These are phyloP conservation scores for Oncopeltus fasciatus DNA, from an alignment of 1,140 invertebrate species.

Conservation along the genomic window DNA sequence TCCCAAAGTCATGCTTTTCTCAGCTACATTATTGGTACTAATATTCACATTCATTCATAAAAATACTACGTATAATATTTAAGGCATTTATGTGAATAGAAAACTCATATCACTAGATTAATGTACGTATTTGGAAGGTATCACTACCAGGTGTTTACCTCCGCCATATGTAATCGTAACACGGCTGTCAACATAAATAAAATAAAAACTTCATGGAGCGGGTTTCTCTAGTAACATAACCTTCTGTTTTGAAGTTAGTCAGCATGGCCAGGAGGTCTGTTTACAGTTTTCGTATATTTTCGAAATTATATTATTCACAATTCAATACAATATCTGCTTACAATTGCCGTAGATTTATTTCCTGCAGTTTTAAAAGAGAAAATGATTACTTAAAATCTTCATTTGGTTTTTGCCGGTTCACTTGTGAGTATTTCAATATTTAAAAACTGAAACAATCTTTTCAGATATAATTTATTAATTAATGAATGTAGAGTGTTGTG, in stretches of 20 bases:
- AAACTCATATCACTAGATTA: background rate
- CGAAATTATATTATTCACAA: constrained; percentile 1
- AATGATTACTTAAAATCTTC: background rate
- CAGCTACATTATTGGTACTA: constrained; percentile 3
- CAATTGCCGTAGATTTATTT: background rate
- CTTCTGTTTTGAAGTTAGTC: background rate
- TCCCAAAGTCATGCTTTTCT: background rate
- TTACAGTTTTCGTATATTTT: background rate
- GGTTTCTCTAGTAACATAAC: background rate
- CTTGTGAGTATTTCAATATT: background rate
- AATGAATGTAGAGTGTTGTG: too few species aligned
- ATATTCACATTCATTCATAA: background rate
- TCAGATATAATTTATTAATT: too few species aligned
- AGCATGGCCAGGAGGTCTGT: background rate
- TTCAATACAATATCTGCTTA: background rate
- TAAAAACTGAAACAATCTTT: too few species aligned
- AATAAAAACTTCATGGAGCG: background rate
- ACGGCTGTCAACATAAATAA: constrained; percentile 3
- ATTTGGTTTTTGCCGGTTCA: background rate
- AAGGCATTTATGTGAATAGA: background rate
- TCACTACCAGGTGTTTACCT: constrained; percentile 8
- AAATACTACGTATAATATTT: background rate
- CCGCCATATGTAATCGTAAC: constrained; percentile 4
- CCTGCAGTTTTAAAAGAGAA: background rate
- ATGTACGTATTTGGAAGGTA: constrained; percentile 6